Base-by-base conservation (phyloP, 2,113 vertebrate species). In the Rhegmatorhina hoffmannsi region DNA sequence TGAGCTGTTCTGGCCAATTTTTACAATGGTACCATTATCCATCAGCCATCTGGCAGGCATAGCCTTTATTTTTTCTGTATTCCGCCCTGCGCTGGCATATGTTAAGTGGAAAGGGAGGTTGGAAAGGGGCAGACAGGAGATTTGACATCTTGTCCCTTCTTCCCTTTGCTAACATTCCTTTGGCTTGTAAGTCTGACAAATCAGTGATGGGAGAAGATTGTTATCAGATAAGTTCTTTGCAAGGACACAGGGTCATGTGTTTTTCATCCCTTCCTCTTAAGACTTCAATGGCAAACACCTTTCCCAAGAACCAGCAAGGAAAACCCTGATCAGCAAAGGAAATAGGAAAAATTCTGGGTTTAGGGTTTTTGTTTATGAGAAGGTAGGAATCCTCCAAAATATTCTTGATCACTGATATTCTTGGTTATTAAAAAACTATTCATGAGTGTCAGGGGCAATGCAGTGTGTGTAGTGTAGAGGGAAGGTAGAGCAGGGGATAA, bases 81-180 rank as follows among this genome's bases (percentile, higher is more conserved):
- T 43, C 60, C 88, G 50, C 31, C 84, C 76, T 52, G 63, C 70
- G 73, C 55, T 96, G 95, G 96, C 96, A 96, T 84, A 94, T 81
- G 81, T 94, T 91, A 95, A 50, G 67, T 94, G 74, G 85, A 93
- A 92, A 88, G 76, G 40, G 77, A 91, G 64, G 84, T 69, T 83
- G 83, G 63, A 11, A 63, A 9, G 53, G 25, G 52, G 24, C 16
- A 94, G 52, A 81, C 11, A 0, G 1, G 21, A 77, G 44, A 78
- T 94, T 79, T 87, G 93, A 95, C 87, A 89, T 92, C 82, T 91
- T 17, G 3, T 95, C 79, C 92, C 46, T 94, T 94, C 55, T 96
- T 72, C 66, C 78, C 60, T 93, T 89, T 95, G 63, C 79, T 95
- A 95, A 90, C 94, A 96, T 97, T 97, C 95, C 93, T 83, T 94